Evolutionary conservation across 2,888 invertebrate species (phyloP).

Genomic region (Junonia oenone): DNA sequence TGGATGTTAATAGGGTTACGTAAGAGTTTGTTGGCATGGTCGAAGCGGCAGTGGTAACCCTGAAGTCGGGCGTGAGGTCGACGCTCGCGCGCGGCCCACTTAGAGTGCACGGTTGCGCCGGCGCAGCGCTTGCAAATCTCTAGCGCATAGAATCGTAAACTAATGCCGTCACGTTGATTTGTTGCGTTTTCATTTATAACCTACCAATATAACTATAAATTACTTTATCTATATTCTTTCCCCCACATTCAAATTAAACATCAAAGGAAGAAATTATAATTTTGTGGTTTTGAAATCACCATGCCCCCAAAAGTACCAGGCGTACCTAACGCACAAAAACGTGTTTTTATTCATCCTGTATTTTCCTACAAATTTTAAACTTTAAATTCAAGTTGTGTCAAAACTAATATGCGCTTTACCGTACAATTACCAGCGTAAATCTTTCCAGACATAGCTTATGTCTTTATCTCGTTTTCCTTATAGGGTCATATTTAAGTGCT

Average conservation of each 20-base stretch:
- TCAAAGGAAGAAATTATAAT: too few relatives aligned
- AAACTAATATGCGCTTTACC: background rate
- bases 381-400: background rate
- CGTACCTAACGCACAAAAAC: too few relatives aligned
- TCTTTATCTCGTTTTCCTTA: slow-evolving; percentile 33
- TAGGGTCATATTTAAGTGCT: slow-evolving; percentile 28
- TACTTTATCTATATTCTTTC: too few relatives aligned
- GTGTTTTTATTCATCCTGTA: too few relatives aligned
- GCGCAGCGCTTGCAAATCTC: slow-evolving; percentile 66
- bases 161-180: slow-evolving; percentile 33
- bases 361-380: background rate
- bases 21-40: slow-evolving; percentile 35
- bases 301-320: too few relatives aligned
- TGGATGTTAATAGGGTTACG: slow-evolving; percentile 30
- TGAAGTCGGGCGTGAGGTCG: slow-evolving; percentile 73
- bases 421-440: slow-evolving; percentile 21
- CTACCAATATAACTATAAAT: slow-evolving; percentile 18
- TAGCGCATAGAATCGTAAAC: slow-evolving; percentile 42
- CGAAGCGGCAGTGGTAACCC: slow-evolving; percentile 56
- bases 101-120: slow-evolving; percentile 57
- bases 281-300: too few relatives aligned
- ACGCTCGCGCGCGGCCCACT: slow-evolving; percentile 69
- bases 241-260: too few relatives aligned
- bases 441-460: slow-evolving; percentile 19
- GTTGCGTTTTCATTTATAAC: slow-evolving; percentile 33